Conservation (phyloP, 2,113 vertebrate genomes). For the Trogon surrucura region DNA sequence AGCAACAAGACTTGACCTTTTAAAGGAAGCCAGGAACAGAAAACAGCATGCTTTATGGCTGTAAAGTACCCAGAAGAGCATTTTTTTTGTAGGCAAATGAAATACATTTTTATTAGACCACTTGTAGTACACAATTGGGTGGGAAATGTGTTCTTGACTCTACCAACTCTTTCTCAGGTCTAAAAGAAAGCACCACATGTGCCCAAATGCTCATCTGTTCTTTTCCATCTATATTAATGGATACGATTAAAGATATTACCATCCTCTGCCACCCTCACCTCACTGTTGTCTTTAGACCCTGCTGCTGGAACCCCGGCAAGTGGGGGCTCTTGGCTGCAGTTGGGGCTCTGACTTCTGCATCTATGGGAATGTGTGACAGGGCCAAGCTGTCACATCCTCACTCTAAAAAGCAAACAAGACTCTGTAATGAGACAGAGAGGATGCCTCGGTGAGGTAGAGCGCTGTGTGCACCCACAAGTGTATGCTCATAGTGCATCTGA, state of each 20-base stretch:
- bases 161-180: neutral
- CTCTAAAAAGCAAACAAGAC: neutral
- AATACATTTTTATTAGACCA: constrained; percentile 23
- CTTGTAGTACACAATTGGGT: neutral
- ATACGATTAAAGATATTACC: neutral
- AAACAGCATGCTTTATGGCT: neutral
- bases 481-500: neutral
- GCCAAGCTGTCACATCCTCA: neutral
- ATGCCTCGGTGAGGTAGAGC: neutral
- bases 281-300: neutral
- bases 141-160: neutral
- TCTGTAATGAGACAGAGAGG: neutral
- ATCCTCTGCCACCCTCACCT: neutral
- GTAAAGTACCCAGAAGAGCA: neutral
- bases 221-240: neutral
- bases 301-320: neutral
- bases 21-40: neutral
- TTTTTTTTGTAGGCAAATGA: constrained; percentile 18
- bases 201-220: neutral
- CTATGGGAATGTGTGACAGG: neutral
- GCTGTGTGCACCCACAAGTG: accelerated
- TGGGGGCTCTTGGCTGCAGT: accelerated
- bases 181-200: neutral
- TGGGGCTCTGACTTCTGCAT: accelerated
- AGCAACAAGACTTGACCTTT: neutral